Evolutionary conservation across 2,888 invertebrate species (phyloP).

Genomic region (Nymphalis polychloros): DNA sequence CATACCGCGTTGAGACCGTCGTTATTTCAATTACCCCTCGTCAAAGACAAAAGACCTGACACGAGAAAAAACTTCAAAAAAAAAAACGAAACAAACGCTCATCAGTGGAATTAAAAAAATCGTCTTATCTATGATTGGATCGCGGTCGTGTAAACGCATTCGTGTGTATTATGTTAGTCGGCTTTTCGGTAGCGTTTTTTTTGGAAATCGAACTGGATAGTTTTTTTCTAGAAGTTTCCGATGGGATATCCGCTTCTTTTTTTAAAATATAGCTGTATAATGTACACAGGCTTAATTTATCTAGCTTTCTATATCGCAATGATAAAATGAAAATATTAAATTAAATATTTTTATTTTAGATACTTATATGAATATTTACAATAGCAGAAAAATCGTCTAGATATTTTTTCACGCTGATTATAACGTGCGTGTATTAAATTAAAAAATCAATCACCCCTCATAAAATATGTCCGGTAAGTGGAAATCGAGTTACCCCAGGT

Average conservation of each 20-base stretch:
- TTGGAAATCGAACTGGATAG: slow-evolving; percentile 50
- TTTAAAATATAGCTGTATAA: background rate
- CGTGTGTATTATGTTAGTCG: slow-evolving; percentile 74
- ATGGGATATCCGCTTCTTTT: slow-evolving; percentile 31
- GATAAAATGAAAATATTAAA: too few species aligned
- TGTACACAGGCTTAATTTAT: too few species aligned
- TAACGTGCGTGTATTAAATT: slow-evolving; percentile 29
- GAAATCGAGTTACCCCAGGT: slow-evolving; percentile 39
- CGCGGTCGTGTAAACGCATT: slow-evolving; percentile 77
- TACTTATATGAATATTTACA: too few species aligned
- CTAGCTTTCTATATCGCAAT: too few species aligned
- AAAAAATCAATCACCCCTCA: slow-evolving; percentile 31
- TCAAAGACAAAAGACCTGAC: slow-evolving; percentile 81
- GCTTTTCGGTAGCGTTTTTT: slow-evolving; percentile 73
- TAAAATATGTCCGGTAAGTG: slow-evolving; percentile 38
- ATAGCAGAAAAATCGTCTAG: slow-evolving; percentile 7
- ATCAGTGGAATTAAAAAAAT: slow-evolving; percentile 61
- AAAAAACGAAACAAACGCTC: slow-evolving; percentile 52
- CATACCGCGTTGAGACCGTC: slow-evolving; percentile 72
- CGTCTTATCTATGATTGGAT: slow-evolving; percentile 80
- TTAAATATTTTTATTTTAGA: too few species aligned
- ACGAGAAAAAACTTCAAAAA: slow-evolving; percentile 51
- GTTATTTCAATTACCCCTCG: slow-evolving; percentile 82
- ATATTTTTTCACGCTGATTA: slow-evolving; percentile 24
- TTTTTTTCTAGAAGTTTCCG: slow-evolving; percentile 29